Evolutionary conservation across 2,888 invertebrate species (phyloP), one percentile per base, ranked within the genome.

Genomic region (Scelioninae gen. 2): DNA sequence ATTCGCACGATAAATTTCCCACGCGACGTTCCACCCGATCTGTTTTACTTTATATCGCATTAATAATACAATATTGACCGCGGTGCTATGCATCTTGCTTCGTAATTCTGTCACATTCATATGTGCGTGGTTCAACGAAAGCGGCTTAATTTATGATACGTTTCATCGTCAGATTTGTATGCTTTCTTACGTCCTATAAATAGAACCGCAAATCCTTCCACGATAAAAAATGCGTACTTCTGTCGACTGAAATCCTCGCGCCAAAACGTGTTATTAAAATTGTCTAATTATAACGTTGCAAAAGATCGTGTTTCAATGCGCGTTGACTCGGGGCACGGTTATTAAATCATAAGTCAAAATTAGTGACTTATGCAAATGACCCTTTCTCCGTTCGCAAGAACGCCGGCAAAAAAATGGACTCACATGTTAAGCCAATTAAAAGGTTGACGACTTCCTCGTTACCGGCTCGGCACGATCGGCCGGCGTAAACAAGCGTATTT

Each of bases 61-160:
- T 41, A 57, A 57, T 57, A 57, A 57, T 57, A 43, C 41, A 41
- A 31, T 18, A 57, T 57, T 43, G 55, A 43, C 55, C 43, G 31
- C 10, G 19, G 19, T 25, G 53, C 28, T 41, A 55, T 57, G 43
- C 31, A 43, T 57, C 55, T 57, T 53, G 18, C 53, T 35, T 53
- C 39, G 53, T 39, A 53, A 53, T 39, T 53, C 53, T 53, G 53
- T 39, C 53, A 53, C 53, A 53, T 19, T 39, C 39, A 53, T 25
- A 39, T 15, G 11, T 25, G 22, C 22, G 22, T 37, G 37, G 31
- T 37, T 35, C 39, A 39, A 15, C 5, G 15, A 52, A 52, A 52
- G 37, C 52, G 37, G 10, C 4, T n/a, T n/a, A n/a, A n/a, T n/a
- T n/a, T n/a, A n/a, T n/a, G n/a, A n/a, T n/a, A n/a, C n/a, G n/a